These are phyloP conservation scores for Phyllostomus hastatus DNA, from an alignment of 2,113 vertebrate species.

Conservation along the genomic window DNA sequence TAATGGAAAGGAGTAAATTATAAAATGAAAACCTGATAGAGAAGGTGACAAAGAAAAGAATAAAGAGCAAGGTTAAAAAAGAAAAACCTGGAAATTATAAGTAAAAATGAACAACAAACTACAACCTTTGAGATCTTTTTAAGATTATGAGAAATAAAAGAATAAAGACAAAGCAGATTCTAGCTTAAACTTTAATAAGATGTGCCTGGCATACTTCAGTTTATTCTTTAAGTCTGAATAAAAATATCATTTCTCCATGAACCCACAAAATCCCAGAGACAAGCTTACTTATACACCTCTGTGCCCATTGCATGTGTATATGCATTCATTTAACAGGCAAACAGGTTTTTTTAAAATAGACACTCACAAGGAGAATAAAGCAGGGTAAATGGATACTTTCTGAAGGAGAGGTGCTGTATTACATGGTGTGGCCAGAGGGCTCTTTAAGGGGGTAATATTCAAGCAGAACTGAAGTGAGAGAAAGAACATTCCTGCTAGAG, in stretches of 20 bases:
- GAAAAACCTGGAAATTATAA: background rate
- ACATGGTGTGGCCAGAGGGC: background rate
- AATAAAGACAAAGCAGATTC: background rate
- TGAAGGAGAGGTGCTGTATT: background rate
- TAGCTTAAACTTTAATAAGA: slow-evolving; percentile 17
- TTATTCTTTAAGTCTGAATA: background rate
- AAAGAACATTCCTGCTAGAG: background rate
- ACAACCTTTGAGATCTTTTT: background rate
- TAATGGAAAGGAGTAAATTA: background rate
- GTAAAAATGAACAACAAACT: background rate
- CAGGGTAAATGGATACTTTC: background rate
- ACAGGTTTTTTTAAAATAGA: background rate
- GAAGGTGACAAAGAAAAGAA: background rate
- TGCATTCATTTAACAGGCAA: background rate
- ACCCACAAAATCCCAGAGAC: background rate
- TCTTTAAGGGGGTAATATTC: background rate
- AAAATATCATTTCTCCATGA: background rate
- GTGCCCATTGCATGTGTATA: background rate
- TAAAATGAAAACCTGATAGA: background rate
- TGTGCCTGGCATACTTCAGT: background rate
- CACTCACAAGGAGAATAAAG: background rate
- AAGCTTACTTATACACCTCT: background rate
- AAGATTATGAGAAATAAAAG: background rate
- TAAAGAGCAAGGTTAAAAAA: background rate
- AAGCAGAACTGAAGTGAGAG: background rate